Evolutionary conservation across 1,140 invertebrate species (phyloP).

Genomic region (Bombus huntii): DNA sequence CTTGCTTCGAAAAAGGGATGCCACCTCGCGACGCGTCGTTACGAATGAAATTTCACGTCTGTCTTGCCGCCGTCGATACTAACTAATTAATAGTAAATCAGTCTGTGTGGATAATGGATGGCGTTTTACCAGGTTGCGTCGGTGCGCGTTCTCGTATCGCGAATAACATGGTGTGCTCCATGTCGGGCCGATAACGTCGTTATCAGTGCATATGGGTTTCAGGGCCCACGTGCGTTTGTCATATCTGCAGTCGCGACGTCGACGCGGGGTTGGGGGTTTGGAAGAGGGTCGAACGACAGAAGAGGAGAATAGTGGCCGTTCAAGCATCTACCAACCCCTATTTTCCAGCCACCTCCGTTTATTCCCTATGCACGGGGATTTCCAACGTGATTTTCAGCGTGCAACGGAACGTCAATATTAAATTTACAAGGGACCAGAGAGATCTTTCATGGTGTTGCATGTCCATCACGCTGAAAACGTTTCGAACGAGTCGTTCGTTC

Average conservation of each 20-base stretch:
- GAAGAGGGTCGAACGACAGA: slow-evolving; percentile 30
- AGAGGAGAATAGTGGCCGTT: slow-evolving; percentile 31
- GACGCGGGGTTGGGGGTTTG: slow-evolving; percentile 4
- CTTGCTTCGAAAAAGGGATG: background rate
- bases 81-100: slow-evolving; percentile 58
- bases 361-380: background rate
- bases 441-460: background rate
- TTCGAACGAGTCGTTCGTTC: background rate
- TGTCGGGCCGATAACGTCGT: slow-evolving; percentile 58
- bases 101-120: slow-evolving; percentile 46
- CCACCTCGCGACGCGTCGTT: background rate
- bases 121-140: slow-evolving; percentile 34
- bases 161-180: slow-evolving; percentile 44
- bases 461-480: background rate
- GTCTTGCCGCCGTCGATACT: slow-evolving; percentile 28
- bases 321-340: slow-evolving; percentile 1
- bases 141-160: slow-evolving; percentile 18
- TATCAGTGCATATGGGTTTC: slow-evolving; percentile 55
- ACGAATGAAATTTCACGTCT: slow-evolving; percentile 45
- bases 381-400: slow-evolving; percentile 23
- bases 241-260: slow-evolving; percentile 41
- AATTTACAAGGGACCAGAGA: slow-evolving; percentile 12
- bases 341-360: background rate
- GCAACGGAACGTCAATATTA: slow-evolving; percentile 20
- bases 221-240: slow-evolving; percentile 55